Base-by-base conservation (phyloP, 2,797 vertebrate species). In the Micrastur ruficollis region DNA sequence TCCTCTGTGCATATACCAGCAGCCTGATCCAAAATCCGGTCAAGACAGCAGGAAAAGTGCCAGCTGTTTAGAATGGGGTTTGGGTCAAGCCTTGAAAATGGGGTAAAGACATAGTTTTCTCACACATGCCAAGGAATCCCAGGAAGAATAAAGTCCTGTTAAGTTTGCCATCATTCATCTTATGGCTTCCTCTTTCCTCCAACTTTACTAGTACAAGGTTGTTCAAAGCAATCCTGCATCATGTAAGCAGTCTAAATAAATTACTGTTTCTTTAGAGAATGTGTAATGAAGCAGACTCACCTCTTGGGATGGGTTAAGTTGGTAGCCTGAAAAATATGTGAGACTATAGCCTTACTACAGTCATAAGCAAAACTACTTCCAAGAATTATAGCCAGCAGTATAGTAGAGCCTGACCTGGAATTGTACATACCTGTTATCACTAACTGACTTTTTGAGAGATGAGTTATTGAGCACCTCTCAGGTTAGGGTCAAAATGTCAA, bases 401-500 rank as follows among this genome's bases (percentile, higher is more conserved):
- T 31, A 91, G 92, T 31, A 83, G 61, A 92, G 75, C 62, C 72
- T 94, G 96, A 96, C 86, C 86, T 94, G 89, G 53, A 89, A 78
- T 22, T 85, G 61, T 46, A 93, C 94, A 95, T 58, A 94, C 74
- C 36, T 0, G 8, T 71, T 95, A 97, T 53, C 83, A 46, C 71
- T 72, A 66, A 66, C 55, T 87, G 90, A 80, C 81, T 79, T 83
- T 83, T 18, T 92, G 89, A 94, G 86, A 88, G 74, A 95, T 80
- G 86, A 38, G 32, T 87, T 73, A 89, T 13, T 88, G 89, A 96
- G 89, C 40, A 90, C 53, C 75, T 95, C 94, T 96, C 92, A 83
- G 79, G 79, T 92, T 68, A 65, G 84, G 95, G 94, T 96, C 92
- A 93, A 79, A 83, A 42, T 78, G 89, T 87, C 81, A 97, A 32